These are phyloP conservation scores for Epizoanthus illoricatus DNA, from an alignment of 92 coral and sea anemone species.

Conservation along the genomic window DNA sequence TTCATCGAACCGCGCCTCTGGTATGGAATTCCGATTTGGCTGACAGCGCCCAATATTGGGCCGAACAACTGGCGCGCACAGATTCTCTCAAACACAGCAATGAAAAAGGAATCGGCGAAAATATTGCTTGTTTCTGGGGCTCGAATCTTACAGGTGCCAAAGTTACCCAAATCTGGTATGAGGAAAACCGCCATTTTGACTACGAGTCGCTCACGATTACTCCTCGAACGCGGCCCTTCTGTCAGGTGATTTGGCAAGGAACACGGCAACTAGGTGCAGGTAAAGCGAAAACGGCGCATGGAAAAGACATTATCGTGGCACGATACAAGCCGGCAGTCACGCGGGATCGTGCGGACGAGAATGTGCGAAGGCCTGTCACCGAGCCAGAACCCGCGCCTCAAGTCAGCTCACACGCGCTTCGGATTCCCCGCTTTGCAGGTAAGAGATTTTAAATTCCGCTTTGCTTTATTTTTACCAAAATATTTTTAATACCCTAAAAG, in stretches of 20 bases:
- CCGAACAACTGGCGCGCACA: slow-evolving; percentile 85
- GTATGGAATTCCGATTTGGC: slow-evolving; percentile 80
- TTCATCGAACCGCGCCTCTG: slow-evolving; percentile 93
- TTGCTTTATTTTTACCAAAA: neutral
- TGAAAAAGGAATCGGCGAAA: slow-evolving; percentile 81
- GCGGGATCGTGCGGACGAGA: slow-evolving; percentile 63
- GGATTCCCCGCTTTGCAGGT: slow-evolving; percentile 65
- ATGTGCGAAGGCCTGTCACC: slow-evolving; percentile 55
- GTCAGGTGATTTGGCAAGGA: slow-evolving; percentile 94
- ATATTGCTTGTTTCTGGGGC: slow-evolving; percentile 92
- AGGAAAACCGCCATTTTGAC: slow-evolving; percentile 77
- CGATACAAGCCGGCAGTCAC: slow-evolving; percentile 85
- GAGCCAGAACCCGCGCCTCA: slow-evolving; percentile 39
- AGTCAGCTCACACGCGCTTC: slow-evolving; percentile 35
- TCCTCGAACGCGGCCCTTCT: slow-evolving; percentile 86
- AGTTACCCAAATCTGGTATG: slow-evolving; percentile 94
- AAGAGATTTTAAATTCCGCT: slow-evolving; percentile 23
- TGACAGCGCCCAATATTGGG: slow-evolving; percentile 97
- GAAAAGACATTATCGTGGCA: slow-evolving; percentile 91
- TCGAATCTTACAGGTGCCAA: slow-evolving; percentile 89
- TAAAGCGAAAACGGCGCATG: slow-evolving; percentile 73
- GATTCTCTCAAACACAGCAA: slow-evolving; percentile 73
- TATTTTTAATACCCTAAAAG: neutral
- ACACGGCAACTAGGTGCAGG: slow-evolving; percentile 94
- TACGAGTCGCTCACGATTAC: slow-evolving; percentile 63